Conservation (phyloP, 2,797 vertebrate genomes). For the Xenops minutus region DNA sequence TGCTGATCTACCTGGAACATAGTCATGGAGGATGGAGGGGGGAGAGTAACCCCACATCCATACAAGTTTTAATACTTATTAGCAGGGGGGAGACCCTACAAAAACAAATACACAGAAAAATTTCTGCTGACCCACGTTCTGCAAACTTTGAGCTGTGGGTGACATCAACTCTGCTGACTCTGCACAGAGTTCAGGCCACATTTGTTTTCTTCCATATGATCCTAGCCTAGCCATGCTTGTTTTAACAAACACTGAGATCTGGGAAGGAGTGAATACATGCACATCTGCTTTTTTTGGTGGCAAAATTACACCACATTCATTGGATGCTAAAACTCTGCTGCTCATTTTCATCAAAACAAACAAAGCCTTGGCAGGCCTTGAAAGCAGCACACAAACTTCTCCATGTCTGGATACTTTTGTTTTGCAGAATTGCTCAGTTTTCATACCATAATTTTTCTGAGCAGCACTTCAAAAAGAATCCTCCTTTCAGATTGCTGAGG, state of each 20-base stretch:
- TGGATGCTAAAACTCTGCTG: neutral
- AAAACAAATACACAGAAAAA: neutral
- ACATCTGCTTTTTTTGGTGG: neutral
- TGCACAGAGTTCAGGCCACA: neutral
- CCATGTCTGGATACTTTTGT: neutral
- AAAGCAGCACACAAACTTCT: neutral
- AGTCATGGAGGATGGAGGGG: neutral
- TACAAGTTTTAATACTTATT: neutral
- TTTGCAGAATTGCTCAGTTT: neutral
- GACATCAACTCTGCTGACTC: neutral
- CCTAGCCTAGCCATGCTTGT: rapidly evolving
- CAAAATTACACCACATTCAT: neutral
- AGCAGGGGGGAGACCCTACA: neutral
- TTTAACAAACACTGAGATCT: neutral
- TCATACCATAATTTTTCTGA: neutral
- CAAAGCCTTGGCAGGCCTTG: neutral
- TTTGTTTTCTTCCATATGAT: neutral
- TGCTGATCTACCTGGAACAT: neutral
- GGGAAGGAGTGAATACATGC: neutral
- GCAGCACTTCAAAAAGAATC: neutral
- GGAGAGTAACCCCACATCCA: neutral
- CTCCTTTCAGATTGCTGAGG: neutral
- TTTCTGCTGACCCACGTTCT: neutral
- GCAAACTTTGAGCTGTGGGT: neutral
- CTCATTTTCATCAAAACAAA: neutral